Evolutionary conservation across 2,113 vertebrate species (phyloP).

Genomic region (Heterochromis multidens): DNA sequence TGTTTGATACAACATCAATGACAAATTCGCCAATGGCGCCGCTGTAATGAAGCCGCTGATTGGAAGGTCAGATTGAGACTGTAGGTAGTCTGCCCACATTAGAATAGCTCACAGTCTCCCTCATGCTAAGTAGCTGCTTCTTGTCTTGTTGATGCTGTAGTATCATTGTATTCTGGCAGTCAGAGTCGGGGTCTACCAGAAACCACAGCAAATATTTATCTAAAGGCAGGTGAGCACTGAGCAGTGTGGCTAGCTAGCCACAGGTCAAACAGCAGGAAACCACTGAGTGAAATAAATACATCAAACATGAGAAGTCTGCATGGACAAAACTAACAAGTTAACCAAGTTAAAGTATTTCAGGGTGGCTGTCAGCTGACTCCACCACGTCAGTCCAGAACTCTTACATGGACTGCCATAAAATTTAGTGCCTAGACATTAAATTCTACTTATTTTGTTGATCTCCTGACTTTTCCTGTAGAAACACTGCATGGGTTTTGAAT

Average conservation of each 20-base stretch:
- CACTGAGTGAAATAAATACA: neutral
- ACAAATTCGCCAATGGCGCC: neutral
- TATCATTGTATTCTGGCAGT: neutral
- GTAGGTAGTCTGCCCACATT: constrained; percentile 22
- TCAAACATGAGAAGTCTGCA: neutral
- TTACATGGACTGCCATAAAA: neutral
- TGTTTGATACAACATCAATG: neutral
- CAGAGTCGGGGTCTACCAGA: neutral
- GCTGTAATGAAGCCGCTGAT: neutral
- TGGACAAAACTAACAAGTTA: neutral
- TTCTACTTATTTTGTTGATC: neutral
- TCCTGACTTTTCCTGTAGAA: neutral
- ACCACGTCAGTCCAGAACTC: neutral
- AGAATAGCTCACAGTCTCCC: constrained; percentile 43
- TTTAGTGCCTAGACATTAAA: neutral
- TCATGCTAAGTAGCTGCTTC: constrained; percentile 18
- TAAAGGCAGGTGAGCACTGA: constrained; percentile 21
- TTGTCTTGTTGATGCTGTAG: neutral
- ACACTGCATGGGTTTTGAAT: neutral
- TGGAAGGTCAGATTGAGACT: neutral
- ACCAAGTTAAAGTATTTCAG: neutral
- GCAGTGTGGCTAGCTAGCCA: neutral
- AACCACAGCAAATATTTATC: constrained; percentile 20
- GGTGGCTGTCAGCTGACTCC: too few species aligned
- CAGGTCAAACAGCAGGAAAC: constrained; percentile 19